Conservation (phyloP, 2,113 vertebrate genomes). For the Spilogale gracilis region DNA sequence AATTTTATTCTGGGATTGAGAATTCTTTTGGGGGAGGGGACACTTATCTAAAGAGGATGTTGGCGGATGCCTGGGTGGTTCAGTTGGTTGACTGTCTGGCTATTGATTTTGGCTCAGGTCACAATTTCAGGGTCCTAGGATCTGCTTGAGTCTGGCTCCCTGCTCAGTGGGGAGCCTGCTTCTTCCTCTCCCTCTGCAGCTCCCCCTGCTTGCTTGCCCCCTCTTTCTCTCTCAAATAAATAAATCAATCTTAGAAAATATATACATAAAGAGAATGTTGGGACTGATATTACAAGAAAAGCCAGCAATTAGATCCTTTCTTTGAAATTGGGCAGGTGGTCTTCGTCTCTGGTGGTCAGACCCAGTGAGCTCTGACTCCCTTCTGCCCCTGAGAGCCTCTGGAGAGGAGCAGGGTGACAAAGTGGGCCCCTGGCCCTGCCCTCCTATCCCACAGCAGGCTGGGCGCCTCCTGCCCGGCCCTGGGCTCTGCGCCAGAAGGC, state of each 20-base stretch:
- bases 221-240: too few species aligned
- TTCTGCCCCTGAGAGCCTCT: not conserved
- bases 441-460: not conserved
- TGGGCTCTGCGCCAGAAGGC: not conserved
- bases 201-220: too few species aligned
- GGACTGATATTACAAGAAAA: slow-evolving; percentile 7
- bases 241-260: too few species aligned
- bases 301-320: not conserved
- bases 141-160: too few species aligned
- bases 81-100: too few species aligned
- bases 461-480: fast-evolving
- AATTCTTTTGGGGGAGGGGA: not conserved
- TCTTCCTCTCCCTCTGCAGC: too few species aligned
- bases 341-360: not conserved
- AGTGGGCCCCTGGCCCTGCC: not conserved
- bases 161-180: too few species aligned
- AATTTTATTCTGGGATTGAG: not conserved
- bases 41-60: not conserved
- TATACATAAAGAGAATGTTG: not conserved
- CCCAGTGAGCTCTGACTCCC: not conserved
- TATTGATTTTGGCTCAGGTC: too few species aligned
- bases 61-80: too few species aligned
- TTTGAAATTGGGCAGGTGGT: not conserved
- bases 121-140: too few species aligned
- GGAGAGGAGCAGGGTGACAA: not conserved